Evolutionary conservation across 35 echinoderm and acorn worm genomes (phyloP), one percentile per base, ranked within the genome.

Genomic region (Chiridota heheva): DNA sequence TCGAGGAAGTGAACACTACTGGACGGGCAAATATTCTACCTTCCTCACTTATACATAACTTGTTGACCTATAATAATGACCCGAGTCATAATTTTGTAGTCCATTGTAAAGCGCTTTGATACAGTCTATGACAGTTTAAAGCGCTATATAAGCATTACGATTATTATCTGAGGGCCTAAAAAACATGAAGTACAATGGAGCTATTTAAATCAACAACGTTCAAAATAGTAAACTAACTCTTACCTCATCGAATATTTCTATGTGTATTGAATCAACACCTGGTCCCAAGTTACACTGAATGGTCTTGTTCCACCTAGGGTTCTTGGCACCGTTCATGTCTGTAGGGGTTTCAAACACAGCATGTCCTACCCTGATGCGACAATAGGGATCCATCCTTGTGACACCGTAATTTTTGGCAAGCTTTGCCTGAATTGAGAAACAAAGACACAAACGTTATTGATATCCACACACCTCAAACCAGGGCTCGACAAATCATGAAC

Each of bases 201-300:
- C n/a, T n/a, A n/a, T n/a, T n/a, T n/a, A n/a, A n/a, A n/a, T n/a
- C n/a, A n/a, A n/a, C n/a, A n/a, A n/a, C n/a, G n/a, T n/a, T n/a
- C n/a, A n/a, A n/a, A n/a, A n/a, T n/a, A n/a, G n/a, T n/a, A n/a
- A n/a, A n/a, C n/a, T n/a, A 72, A 53, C 22, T 53, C 80, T 60
- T 62, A 98, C 95, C 72, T 98, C 95, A 86, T 98, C 95, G 82
- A 98, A 98, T 39, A 98, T 76, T 81, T 98, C 95, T 70, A 98
- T 57, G 76, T 98, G 85, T 33, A 98, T 75, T 0, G 95, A 67
- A 58, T 98, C 89, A 0, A 98, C 89, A 2, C 95, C 95, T 27
- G 85, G 89, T 40, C 64, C 78, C 20, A 98, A 38, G 42, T 91
- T 91, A 67, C 95, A 98, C 85, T 98, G 95, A 43, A 98, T 98